Evolutionary conservation across 2,888 invertebrate genomes (phyloP), one percentile per base, ranked within the genome.

Genomic region (Ectropis crepuscularia): DNA sequence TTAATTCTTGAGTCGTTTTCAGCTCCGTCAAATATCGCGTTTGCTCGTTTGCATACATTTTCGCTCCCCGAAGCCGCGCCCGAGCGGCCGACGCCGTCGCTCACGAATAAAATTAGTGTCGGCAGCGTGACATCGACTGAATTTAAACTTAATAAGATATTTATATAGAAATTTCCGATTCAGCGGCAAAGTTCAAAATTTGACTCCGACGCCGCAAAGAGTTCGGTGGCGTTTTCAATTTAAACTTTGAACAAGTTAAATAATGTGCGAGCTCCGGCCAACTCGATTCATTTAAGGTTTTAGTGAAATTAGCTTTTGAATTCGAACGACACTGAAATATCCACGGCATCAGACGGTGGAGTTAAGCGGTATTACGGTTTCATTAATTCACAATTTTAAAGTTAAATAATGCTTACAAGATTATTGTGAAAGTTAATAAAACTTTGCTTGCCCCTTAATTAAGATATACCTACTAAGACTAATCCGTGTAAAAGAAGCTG

Each of bases 131-230:
- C 92, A 92, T 90, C 91, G 88, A 92, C 90, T 87, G 89, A 92
- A 89, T 92, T 92, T 91, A 88, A 91, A 87, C 92, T 79, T 91
- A 90, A 91, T 92, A 92, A 91, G 88, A 90, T 92, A 92, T 92
- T 92, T 92, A 92, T 92, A 91, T 91, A 91, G 92, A 91, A 88
- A 90, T 92, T 90, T 91, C 90, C 90, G 85, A 92, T 92, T 92
- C 92, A 90, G 87, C 88, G 85, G 90, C 88, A 91, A 92, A 92
- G 91, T 92, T 92, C 92, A 92, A 88, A 92, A 89, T 92, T 92
- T 89, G 87, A 90, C 87, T 90, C 86, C 81, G 83, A 87, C 87
- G 88, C 83, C 80, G 82, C 88, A 90, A 91, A 90, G 92, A 92
- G 91, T 92, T 92, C 78, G 86, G 87, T 87, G 83, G 88, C 90